These are phyloP conservation scores for Aulostomus chinensis DNA, from an alignment of 2,797 vertebrate genomes.

Conservation along the genomic window DNA sequence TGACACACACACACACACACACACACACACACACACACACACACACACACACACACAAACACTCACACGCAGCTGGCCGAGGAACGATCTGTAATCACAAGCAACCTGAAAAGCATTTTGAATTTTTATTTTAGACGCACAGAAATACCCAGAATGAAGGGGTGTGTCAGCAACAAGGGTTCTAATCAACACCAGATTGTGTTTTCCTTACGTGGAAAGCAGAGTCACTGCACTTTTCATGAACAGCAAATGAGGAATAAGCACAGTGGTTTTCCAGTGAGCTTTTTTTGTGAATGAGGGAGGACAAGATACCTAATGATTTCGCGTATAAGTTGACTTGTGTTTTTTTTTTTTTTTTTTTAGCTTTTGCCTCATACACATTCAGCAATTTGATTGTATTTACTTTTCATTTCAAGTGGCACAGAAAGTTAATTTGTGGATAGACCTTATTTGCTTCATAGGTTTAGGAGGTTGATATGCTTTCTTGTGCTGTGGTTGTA, in stretches of 20 bases:
- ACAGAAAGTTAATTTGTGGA: conserved; percentile 17
- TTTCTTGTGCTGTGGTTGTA: conserved; percentile 20
- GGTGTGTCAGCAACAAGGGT: conserved; percentile 58
- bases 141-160: conserved; percentile 17
- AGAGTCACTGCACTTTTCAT: too few species aligned
- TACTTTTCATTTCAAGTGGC: conserved; percentile 7
- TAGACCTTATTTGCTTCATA: conserved; percentile 16
- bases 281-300: conserved; percentile 27
- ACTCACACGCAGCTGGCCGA: not conserved
- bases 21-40: conserved; percentile 8
- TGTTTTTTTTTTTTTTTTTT: not conserved
- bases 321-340: too few species aligned
- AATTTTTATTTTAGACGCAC: too few species aligned
- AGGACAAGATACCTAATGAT: conserved; percentile 3
- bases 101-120: too few species aligned
- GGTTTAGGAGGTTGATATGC: conserved; percentile 22
- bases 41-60: not conserved
- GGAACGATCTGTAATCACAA: too few species aligned
- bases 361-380: too few species aligned
- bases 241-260: conserved; percentile 26
- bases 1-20: conserved; percentile 7
- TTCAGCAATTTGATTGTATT: too few species aligned
- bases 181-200: conserved; percentile 71
- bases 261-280: conserved; percentile 21
- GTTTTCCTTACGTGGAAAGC: conserved; percentile 55